phyloP scores from a whole-genome alignment of 2,113 vertebrate genomes.

The Phocoena phocoena region DNA sequence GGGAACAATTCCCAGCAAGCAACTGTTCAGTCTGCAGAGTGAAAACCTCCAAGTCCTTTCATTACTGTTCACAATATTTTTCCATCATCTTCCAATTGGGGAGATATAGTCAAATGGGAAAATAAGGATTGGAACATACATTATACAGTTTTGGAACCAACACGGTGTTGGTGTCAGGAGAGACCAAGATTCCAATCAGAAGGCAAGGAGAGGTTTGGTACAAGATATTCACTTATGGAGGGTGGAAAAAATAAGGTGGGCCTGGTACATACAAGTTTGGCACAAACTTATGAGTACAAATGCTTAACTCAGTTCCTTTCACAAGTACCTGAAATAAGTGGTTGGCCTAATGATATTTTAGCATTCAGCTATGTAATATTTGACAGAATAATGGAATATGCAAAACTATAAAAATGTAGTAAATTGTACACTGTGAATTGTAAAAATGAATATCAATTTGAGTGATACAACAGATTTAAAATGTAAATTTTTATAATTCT shows the following conservation, averaged over 20 bases:
- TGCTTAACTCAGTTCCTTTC: not conserved
- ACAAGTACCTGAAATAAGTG: not conserved
- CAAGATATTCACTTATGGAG: not conserved
- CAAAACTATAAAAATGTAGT: not conserved
- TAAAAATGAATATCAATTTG: not conserved
- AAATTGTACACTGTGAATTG: not conserved
- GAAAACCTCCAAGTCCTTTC: slow-evolving; percentile 3
- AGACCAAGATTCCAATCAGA: not conserved
- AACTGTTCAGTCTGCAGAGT: slow-evolving; percentile 57
- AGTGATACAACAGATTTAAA: not conserved
- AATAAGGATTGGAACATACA: not conserved
- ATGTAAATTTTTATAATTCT: slow-evolving; percentile 37
- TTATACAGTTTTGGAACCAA: not conserved
- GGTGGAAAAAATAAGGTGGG: not conserved
- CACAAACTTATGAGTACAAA: not conserved
- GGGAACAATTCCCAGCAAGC: slow-evolving; percentile 66
- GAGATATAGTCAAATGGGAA: not conserved
- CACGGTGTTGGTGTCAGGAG: not conserved
- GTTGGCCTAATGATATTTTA: not conserved
- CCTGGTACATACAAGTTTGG: slow-evolving; percentile 8
- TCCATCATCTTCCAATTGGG: not conserved
- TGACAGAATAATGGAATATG: not conserved
- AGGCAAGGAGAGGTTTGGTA: not conserved
- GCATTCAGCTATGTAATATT: not conserved
- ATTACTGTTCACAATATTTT: not conserved